Percentiles rank a stretch among this genome's conserved stretches.
phyloP scores from a whole-genome alignment of 2,888 invertebrate species.

The Theretra japonica region DNA sequence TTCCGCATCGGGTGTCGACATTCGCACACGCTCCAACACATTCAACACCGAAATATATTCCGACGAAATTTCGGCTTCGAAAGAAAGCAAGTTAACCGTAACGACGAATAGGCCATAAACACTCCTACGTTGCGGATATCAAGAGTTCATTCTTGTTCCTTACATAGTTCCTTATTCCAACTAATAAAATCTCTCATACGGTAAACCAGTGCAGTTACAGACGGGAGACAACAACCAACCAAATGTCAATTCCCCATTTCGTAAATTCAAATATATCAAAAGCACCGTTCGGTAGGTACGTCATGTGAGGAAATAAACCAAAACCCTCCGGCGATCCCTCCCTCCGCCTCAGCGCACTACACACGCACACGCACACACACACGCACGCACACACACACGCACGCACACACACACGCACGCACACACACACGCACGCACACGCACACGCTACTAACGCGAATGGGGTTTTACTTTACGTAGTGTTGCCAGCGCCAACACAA shows the following conservation, averaged over 20 bases:
- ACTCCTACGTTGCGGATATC: not conserved
- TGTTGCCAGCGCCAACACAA: constrained; percentile 35
- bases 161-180: constrained; percentile 2
- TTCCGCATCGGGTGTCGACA: constrained; percentile 14
- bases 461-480: constrained; percentile 65
- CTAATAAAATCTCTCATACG: constrained; percentile 6
- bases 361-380: constrained; percentile 36
- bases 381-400: constrained; percentile 40
- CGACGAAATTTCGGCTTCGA: constrained; percentile 1
- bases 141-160: constrained; percentile 13
- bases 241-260: constrained; percentile 44
- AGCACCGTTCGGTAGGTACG: constrained; percentile 48
- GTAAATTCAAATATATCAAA: constrained; percentile 41
- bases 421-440: constrained; percentile 39
- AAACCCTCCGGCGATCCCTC: constrained; percentile 30
- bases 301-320: constrained; percentile 35
- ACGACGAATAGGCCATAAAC: constrained; percentile 27
- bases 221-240: constrained; percentile 35
- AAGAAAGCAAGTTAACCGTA: constrained; percentile 16
- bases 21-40: constrained; percentile 8
- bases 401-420: constrained; percentile 41
- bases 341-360: constrained; percentile 12
- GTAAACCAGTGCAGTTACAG: constrained; percentile 17
- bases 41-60: constrained; percentile 26
- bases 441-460: constrained; percentile 59